Conservation (phyloP, 2,797 vertebrate genomes). For the Pitangus sulphuratus region DNA sequence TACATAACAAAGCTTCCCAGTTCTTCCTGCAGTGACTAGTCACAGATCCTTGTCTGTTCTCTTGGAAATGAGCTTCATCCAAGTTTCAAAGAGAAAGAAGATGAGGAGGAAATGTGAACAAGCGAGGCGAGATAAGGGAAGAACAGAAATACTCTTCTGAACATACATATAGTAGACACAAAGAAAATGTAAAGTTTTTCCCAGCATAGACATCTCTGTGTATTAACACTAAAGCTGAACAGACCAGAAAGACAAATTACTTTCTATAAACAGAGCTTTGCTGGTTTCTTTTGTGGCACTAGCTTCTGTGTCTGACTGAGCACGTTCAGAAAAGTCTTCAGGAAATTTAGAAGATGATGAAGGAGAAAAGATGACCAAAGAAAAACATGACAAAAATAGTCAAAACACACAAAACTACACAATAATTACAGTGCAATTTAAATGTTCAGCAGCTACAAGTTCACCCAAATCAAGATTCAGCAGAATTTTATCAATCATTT, state of each 20-base stretch:
- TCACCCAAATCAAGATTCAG: neutral
- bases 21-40: neutral
- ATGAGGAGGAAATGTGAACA: neutral
- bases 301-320: neutral
- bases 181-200: neutral
- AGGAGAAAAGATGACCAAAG: neutral
- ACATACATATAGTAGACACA: accelerated
- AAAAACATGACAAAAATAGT: neutral
- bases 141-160: neutral
- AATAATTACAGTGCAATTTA: neutral
- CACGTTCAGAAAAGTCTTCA: neutral
- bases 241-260: neutral
- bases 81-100: neutral
- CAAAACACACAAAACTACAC: neutral
- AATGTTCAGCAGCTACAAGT: neutral
- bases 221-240: neutral
- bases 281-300: neutral
- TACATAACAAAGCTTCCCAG: neutral
- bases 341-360: neutral
- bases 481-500: neutral
- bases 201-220: neutral
- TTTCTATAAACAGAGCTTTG: neutral
- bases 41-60: neutral
- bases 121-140: accelerated
- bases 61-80: neutral